Evolutionary conservation across 1,140 invertebrate species (phyloP), one percentile per base, ranked within the genome.

Genomic region (Periplaneta americana): DNA sequence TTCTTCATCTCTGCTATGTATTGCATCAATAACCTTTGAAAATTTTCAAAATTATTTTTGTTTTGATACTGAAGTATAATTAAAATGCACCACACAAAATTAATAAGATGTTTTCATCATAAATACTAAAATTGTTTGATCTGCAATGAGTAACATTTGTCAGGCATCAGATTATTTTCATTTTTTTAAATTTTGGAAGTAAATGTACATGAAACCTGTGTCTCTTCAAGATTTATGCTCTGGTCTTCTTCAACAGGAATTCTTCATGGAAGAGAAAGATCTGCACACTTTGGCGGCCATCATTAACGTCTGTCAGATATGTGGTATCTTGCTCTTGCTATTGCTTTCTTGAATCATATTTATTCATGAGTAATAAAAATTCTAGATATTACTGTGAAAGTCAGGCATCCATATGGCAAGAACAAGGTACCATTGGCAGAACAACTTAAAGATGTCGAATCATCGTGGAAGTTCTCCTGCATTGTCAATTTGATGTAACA

Each of bases 211-310:
- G 22, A 17, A 76, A 33, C 3, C 66, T 78, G 28, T 32, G 78
- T 77, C 34, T 81, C 75, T 83, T 82, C 83, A 74, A 74, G 80
- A 80, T 78, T 79, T 80, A 78, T 82, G 78, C 80, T 82, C 74
- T 81, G 37, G 75, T 80, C 74, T 82, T 75, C 39, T 81, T 78
- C 79, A 80, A 80, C 79, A 80, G 79, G 79, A 36, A 74, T 66
- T 78, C 76, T 8, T 78, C 76, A 66, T 28, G 48, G 48, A 66
- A 66, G n/a, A 6, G 76, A 34, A 78, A 36, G 35, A 78, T 36
- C 34, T 36, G 8, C 34, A 34, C 34, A 34, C 18, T 36, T 36
- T 31, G 34, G 36, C 35, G 22, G 76, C 76, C 76, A 78, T 28
- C 34, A n/a, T 31, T 28, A 2, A 22, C 74, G n/a, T 75, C 74